phyloP scores from a whole-genome alignment of 2,888 invertebrate genomes.

The Drosophila rubida region DNA sequence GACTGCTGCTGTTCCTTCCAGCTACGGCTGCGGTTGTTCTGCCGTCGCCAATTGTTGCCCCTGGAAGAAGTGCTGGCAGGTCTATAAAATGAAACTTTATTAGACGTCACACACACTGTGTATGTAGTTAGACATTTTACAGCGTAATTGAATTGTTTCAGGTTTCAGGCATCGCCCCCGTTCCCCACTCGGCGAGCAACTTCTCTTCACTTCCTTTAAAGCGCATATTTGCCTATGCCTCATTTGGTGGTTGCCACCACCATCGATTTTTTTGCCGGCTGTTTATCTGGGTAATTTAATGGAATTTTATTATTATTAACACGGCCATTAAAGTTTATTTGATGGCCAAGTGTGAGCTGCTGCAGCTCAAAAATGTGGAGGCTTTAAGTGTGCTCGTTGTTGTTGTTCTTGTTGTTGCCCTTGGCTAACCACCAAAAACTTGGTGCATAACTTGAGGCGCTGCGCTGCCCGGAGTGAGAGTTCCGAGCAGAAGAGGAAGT shows the following conservation, averaged over 20 bases:
- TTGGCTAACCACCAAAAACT: conserved; percentile 65
- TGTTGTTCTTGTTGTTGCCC: conserved; percentile 37
- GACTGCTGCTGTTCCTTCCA: conserved; percentile 25
- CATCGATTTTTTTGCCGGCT: no score
- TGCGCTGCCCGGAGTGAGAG: not conserved
- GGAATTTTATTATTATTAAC: conserved; percentile 83
- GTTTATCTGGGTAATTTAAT: conserved; percentile 69
- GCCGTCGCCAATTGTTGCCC: conserved; percentile 64
- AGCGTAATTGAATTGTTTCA: conserved; percentile 81
- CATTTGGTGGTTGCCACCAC: conserved; percentile 28
- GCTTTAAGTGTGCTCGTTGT: not conserved
- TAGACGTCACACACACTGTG: conserved; percentile 53
- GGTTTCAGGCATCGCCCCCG: conserved; percentile 19
- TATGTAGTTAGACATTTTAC: conserved; percentile 57
- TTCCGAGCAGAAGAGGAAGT: not conserved
- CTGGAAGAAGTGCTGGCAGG: conserved; percentile 65
- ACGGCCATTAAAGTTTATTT: conserved; percentile 82
- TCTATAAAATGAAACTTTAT: conserved; percentile 80
- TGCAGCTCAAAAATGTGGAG: conserved; percentile 24
- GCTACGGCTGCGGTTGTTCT: conserved; percentile 49
- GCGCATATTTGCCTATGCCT: conserved; percentile 65
- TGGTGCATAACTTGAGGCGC: conserved; percentile 70
- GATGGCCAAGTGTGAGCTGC: conserved; percentile 57
- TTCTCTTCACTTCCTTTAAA: conserved; percentile 66
- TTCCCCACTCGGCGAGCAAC: no score